Conservation (phyloP, 2,888 invertebrate genomes). For the Timandra comae region DNA sequence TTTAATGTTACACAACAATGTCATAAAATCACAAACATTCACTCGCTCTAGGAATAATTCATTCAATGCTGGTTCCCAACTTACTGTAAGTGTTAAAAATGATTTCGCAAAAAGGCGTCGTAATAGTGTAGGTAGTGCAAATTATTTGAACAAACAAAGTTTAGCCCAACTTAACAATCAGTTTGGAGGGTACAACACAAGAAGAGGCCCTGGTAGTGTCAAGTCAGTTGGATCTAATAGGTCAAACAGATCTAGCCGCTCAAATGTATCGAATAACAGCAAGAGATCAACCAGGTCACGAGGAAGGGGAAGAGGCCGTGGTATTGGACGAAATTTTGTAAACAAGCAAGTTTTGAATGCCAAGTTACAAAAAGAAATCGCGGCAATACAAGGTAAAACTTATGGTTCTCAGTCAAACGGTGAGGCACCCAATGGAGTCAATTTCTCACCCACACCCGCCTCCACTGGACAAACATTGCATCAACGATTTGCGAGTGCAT, state of each 20-base stretch:
- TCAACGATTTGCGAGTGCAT: constrained; percentile 61
- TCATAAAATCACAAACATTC: constrained; percentile 65
- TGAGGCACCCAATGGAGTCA: constrained; percentile 43
- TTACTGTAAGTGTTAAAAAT: constrained; percentile 68
- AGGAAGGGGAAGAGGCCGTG: constrained; percentile 56
- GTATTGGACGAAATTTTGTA: constrained; percentile 54
- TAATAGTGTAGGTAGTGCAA: constrained; percentile 58
- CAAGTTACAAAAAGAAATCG: constrained; percentile 65
- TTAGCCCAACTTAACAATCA: constrained; percentile 59
- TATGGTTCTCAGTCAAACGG: constrained; percentile 26
- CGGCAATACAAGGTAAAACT: constrained; percentile 60
- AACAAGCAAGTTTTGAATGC: constrained; percentile 61
- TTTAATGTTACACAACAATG: constrained; percentile 40
- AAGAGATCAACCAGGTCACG: constrained; percentile 42
- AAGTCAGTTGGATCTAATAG: constrained; percentile 61
- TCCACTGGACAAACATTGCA: constrained; percentile 60
- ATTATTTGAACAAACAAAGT: constrained; percentile 57
- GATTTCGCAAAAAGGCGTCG: constrained; percentile 58
- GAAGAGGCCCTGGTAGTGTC: constrained; percentile 62
- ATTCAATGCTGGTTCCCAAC: constrained; percentile 50
- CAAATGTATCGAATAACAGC: constrained; percentile 45
- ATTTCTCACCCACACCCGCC: constrained; percentile 57
- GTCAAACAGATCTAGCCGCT: constrained; percentile 46
- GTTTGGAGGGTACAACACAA: constrained; percentile 47
- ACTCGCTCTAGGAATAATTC: constrained; percentile 66